These are phyloP conservation scores for Listronotus oregonensis DNA, from an alignment of 1,140 invertebrate species.

Conservation along the genomic window DNA sequence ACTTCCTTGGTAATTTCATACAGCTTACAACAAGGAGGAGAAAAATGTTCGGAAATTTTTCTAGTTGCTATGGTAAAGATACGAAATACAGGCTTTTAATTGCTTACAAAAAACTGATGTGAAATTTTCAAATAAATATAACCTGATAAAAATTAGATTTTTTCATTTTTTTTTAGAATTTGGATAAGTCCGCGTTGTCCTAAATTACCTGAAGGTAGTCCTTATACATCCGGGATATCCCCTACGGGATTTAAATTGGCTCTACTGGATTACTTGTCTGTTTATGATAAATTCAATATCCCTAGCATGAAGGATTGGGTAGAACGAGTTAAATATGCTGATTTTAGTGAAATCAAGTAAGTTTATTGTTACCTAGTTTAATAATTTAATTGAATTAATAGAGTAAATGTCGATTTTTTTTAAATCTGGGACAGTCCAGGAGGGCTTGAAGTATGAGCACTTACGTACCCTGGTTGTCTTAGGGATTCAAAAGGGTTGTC, in stretches of 20 bases:
- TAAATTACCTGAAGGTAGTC: slow-evolving; percentile 59
- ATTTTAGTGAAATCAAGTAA: slow-evolving; percentile 83
- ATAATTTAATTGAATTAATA: background rate
- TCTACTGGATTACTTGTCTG: slow-evolving; percentile 76
- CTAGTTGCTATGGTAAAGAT: no score
- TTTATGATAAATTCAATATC: slow-evolving; percentile 66
- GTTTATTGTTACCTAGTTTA: background rate
- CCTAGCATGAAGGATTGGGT: slow-evolving; percentile 73
- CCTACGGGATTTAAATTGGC: slow-evolving; percentile 82
- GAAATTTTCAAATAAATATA: no score
- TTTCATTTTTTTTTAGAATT: slow-evolving; percentile 58
- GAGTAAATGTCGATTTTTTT: background rate
- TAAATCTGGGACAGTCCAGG: no score
- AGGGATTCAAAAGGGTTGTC: no score
- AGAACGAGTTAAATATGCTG: slow-evolving; percentile 68
- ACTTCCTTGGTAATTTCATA: no score
- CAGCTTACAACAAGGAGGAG: no score
- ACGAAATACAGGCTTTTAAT: no score
- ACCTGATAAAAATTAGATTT: no score
- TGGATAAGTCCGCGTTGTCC: slow-evolving; percentile 87
- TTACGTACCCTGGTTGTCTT: no score
- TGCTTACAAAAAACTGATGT: no score
- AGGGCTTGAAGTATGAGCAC: no score
- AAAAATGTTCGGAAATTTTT: no score
- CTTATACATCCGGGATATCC: slow-evolving; percentile 73